Conservation (phyloP, 2,888 invertebrate genomes). For the Cheilosia scutellata region DNA sequence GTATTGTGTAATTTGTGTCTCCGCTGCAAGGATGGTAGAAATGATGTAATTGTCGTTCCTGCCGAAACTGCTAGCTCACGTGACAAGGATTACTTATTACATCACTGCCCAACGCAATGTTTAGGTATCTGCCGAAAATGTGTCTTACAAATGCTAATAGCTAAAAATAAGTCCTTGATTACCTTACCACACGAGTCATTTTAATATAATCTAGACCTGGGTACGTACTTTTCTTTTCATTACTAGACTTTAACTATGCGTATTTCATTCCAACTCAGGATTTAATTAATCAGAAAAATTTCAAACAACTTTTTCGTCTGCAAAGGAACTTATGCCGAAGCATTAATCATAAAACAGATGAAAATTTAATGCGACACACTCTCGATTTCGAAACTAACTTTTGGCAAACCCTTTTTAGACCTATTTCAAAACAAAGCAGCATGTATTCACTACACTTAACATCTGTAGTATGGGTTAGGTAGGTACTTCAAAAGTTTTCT, state of each 20-base stretch:
- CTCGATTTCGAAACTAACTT: conserved; percentile 33
- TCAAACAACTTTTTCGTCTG: neutral
- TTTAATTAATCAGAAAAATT: conserved; percentile 5
- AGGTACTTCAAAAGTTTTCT: conserved; percentile 31
- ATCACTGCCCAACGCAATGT: neutral
- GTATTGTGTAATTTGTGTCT: neutral
- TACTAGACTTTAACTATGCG: neutral
- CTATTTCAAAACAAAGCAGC: conserved; percentile 26
- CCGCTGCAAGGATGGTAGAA: neutral
- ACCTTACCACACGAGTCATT: neutral
- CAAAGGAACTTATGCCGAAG: no score
- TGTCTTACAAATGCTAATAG: neutral
- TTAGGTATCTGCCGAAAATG: neutral
- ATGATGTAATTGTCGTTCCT: neutral
- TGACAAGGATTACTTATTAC: neutral
- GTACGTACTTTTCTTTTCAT: neutral
- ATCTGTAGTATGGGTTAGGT: neutral
- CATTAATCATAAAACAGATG: conserved; percentile 35
- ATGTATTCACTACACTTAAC: neutral
- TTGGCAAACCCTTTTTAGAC: conserved; percentile 24
- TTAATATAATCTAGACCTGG: neutral
- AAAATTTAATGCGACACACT: conserved; percentile 25
- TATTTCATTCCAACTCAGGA: neutral
- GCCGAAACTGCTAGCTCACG: neutral
- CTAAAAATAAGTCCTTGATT: neutral